Evolutionary conservation across 2,888 invertebrate species (phyloP), one percentile per base, ranked within the genome.

Genomic region (Cataglyphis rosenhaueri): DNA sequence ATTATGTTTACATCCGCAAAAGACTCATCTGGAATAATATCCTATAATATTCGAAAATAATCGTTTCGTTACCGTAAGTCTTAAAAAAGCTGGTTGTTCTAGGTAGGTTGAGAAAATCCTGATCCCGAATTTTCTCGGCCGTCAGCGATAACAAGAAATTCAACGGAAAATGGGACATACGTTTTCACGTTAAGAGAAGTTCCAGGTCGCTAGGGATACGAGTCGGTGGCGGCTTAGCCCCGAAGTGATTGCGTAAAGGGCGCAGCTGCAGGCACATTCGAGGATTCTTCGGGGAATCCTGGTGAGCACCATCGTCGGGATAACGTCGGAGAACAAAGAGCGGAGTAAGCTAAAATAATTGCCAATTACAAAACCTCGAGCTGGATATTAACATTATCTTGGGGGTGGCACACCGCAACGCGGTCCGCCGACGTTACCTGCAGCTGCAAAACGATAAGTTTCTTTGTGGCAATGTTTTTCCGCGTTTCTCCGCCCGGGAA

Each of bases 301-400:
- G 10, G 79, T 82, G 81, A 78, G 71, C 83, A 62, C 61, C 84
- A 71, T 70, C 61, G 57, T 59, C 68, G 41, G 88, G 84, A 88
- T 88, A 90, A 89, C 84, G 86, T 81, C 64, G 70, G 78, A 86
- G 91, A 90, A 92, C 92, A 92, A 92, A 92, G 92, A 87, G 85
- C 85, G 73, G 87, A 88, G 89, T 88, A 88, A 92, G 90, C 91
- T 86, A 87, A 92, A 92, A 91, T 92, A 92, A 92, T 92, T 92
- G 92, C 86, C 92, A 92, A 92, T 92, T 92, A 92, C 89, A 92
- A 92, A 92, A 89, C 91, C 48, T 52, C 89, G 86, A 88, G 90
- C 87, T 81, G 88, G 90, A 91, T 92, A 92, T 92, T 92, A 91
- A 90, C 92, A 91, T 92, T 92, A 92, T 92, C 92, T 92, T 85